Base-by-base conservation (phyloP, 2,113 vertebrate species). In the Melanerpes aurifrons region DNA sequence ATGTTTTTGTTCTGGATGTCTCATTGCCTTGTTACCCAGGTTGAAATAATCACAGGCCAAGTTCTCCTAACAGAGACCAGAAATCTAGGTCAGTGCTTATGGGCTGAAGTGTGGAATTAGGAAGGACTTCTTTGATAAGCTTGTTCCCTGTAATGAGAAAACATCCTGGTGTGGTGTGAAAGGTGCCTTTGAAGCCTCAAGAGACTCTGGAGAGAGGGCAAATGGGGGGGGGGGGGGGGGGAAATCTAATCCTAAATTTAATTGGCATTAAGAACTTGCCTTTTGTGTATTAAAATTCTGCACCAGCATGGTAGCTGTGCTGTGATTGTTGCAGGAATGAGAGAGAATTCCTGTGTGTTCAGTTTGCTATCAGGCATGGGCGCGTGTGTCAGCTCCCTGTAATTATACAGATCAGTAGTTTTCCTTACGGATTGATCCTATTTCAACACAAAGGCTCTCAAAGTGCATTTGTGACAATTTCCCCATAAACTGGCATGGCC, bases 131-230 rank as follows among this genome's bases (percentile, higher is more conserved):
- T 91, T 88, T 61, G 67, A 90, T 94, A 72, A 88, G 58, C 80
- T 86, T 72, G 66, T 13, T 95, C 19, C 3, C 32, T 57, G n/a
- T 88, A 86, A 95, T 88, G 83, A 89, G 67, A 59, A 93, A 92
- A 79, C 28, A 71, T 74, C 48, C 47, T 72, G 31, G 74, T 67
- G 71, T 47, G 67, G 83, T 84, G 67, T 35, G 59, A n/a, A 92
- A 94, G 64, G 83, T 95, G 89, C 89, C 95, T 96, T 95, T 96
- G 91, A 93, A 95, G 40, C 74, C 90, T 89, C 77, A 24, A 69
- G 91, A 84, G 88, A 72, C 8, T 58, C 37, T 19, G 69, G 70
- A 81, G 69, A 61, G 47, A 86, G 15, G 31, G 21, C 71, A 90
- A 93, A 32, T 7, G 4, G 5, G 3, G 3, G 13, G 7, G 9